Conservation (phyloP, 2,888 invertebrate genomes). For the Coenonympha glycerion region DNA sequence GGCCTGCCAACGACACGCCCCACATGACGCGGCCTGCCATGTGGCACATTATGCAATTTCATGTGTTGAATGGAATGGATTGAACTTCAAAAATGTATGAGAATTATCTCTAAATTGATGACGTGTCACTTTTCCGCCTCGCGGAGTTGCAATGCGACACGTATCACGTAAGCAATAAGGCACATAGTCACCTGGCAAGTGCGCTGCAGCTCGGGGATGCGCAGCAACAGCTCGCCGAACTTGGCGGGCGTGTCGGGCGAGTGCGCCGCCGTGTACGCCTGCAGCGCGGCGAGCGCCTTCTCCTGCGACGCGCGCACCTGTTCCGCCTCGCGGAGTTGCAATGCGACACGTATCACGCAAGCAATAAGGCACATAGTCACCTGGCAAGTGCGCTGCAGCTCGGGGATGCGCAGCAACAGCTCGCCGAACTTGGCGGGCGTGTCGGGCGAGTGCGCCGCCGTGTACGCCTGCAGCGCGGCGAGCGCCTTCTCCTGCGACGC, state of each 20-base stretch:
- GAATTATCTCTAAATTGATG: too few species aligned
- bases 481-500: constrained; percentile 93
- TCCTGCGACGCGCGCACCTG: constrained; percentile 96
- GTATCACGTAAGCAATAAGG: not conserved
- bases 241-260: constrained; percentile 96
- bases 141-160: not conserved
- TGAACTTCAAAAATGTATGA: too few species aligned
- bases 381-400: constrained; percentile 91
- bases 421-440: constrained; percentile 97
- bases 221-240: constrained; percentile 92
- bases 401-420: constrained; percentile 92
- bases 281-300: constrained; percentile 75
- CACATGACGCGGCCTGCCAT: too few species aligned
- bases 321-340: too few species aligned
- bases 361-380: not conserved
- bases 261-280: constrained; percentile 76
- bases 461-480: not conserved
- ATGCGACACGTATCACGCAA: not conserved
- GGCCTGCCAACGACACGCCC: too few species aligned
- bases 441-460: constrained; percentile 89
- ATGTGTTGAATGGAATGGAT: too few species aligned
- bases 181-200: constrained; percentile 77
- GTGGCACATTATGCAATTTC: too few species aligned
- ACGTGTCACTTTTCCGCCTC: too few species aligned
- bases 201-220: constrained; percentile 95